A percentile compares a stretch with the other conserved stretches of the same genome.
These are phyloP conservation scores for Mellivora capensis DNA, from an alignment of 2,113 vertebrate genomes.

Conservation along the genomic window DNA sequence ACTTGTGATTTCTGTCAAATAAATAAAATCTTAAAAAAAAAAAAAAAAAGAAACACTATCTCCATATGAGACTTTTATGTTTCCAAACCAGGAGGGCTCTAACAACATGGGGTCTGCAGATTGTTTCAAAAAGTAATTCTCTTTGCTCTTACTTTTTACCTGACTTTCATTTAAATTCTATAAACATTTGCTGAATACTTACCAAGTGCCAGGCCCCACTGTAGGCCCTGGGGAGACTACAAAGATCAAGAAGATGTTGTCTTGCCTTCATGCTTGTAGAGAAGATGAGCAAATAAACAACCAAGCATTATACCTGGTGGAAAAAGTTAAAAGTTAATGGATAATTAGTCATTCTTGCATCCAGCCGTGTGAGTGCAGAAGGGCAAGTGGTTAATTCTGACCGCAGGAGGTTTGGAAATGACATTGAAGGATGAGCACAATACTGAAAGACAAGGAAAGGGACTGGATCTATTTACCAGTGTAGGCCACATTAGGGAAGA, in stretches of 20 bases:
- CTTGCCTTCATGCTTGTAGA: neutral
- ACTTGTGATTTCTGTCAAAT: too few species aligned
- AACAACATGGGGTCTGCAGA: neutral
- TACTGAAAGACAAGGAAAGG: constrained; percentile 29
- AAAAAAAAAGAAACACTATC: neutral
- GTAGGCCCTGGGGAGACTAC: neutral
- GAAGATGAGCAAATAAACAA: neutral
- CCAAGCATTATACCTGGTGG: neutral
- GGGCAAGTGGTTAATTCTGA: constrained; percentile 44
- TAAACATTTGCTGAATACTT: neutral
- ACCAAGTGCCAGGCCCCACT: neutral
- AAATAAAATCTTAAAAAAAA: too few species aligned
- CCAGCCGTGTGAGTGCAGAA: neutral
- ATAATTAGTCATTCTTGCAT: constrained; percentile 40
- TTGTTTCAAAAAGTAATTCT: neutral
- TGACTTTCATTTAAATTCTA: constrained; percentile 33
- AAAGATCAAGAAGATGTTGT: constrained; percentile 15
- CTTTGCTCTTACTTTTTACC: neutral
- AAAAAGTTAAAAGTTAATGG: constrained; percentile 28
- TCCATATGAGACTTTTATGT: neutral
- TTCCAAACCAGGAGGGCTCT: neutral
- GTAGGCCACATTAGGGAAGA: neutral
- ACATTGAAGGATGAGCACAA: constrained; percentile 28
- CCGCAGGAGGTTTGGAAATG: neutral
- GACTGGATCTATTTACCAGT: neutral